These are phyloP conservation scores for Apeira syringaria DNA, from an alignment of 2,888 invertebrate genomes.

Conservation along the genomic window DNA sequence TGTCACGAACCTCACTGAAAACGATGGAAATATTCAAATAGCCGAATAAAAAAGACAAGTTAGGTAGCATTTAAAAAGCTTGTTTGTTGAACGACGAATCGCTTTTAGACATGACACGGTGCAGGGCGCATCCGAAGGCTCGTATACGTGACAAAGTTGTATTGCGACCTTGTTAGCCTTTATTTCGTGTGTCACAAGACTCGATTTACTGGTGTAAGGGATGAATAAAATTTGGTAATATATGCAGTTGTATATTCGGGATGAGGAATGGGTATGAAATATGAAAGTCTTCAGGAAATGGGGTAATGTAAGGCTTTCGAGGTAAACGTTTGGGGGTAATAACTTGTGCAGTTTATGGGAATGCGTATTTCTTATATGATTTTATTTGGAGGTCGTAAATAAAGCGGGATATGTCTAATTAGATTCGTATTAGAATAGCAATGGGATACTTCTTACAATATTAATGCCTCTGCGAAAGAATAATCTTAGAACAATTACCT, in stretches of 20 bases:
- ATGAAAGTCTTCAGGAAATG: slow-evolving; percentile 50
- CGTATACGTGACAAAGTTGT: slow-evolving; percentile 43
- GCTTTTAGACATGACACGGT: slow-evolving; percentile 75
- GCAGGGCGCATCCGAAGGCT: slow-evolving; percentile 61
- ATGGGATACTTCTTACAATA: too few relatives aligned
- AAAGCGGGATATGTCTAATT: background rate
- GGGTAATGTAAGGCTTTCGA: slow-evolving; percentile 39
- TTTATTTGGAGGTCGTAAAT: slow-evolving; percentile 4
- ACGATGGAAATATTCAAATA: slow-evolving; percentile 83
- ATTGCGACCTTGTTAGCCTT: slow-evolving; percentile 36
- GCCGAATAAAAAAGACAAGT: slow-evolving; percentile 83
- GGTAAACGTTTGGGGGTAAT: slow-evolving; percentile 24
- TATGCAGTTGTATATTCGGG: slow-evolving; percentile 39
- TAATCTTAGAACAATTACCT: too few relatives aligned
- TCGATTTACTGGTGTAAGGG: slow-evolving; percentile 29
- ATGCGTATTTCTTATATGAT: slow-evolving; percentile 24
- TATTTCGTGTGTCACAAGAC: slow-evolving; percentile 34
- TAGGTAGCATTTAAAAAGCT: slow-evolving; percentile 83
- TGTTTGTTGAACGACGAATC: slow-evolving; percentile 81
- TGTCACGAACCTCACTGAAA: slow-evolving; percentile 76
- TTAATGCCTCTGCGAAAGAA: too few relatives aligned
- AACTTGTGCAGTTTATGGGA: slow-evolving; percentile 20
- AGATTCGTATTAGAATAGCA: background rate
- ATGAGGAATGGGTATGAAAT: slow-evolving; percentile 50
- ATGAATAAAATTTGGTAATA: slow-evolving; percentile 34